phyloP scores from a whole-genome alignment of 2,888 invertebrate species.

The Arge pagana region DNA sequence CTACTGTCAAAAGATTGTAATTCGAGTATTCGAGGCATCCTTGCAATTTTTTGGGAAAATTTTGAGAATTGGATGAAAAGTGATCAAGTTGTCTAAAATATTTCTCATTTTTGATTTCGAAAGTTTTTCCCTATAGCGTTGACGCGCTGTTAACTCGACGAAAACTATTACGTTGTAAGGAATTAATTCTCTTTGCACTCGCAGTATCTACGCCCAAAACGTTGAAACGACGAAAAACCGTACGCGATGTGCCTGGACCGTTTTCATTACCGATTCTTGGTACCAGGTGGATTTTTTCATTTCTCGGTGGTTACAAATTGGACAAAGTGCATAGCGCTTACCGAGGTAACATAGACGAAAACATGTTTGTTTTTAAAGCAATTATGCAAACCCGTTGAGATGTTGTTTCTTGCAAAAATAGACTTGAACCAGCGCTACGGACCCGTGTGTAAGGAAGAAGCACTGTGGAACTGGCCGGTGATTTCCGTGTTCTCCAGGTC shows the following conservation, averaged over 20 bases:
- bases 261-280: slow-evolving; percentile 74
- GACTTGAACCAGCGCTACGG: slow-evolving; percentile 66
- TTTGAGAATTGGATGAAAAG: too few relatives aligned
- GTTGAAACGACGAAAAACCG: slow-evolving; percentile 37
- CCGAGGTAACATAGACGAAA: slow-evolving; percentile 65
- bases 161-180: too few relatives aligned
- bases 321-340: slow-evolving; percentile 80
- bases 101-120: too few relatives aligned
- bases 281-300: slow-evolving; percentile 79
- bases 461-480: slow-evolving; percentile 73
- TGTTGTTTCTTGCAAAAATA: slow-evolving; percentile 32
- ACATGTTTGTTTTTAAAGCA: neutral
- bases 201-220: slow-evolving; percentile 31
- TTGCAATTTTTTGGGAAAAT: too few relatives aligned
- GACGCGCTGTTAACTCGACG: too few relatives aligned
- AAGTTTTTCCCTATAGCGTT: too few relatives aligned
- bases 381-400: neutral
- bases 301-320: slow-evolving; percentile 68
- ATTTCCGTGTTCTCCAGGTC: slow-evolving; percentile 72
- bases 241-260: slow-evolving; percentile 73
- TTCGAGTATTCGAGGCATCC: too few relatives aligned
- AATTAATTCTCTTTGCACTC: too few relatives aligned
- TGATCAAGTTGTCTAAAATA: too few relatives aligned
- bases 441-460: slow-evolving; percentile 76
- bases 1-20: too few relatives aligned